A percentile compares a stretch with the other conserved stretches of the same genome.
phyloP scores from a whole-genome alignment of 2,113 vertebrate species.

The Megaleporinus macrocephalus region DNA sequence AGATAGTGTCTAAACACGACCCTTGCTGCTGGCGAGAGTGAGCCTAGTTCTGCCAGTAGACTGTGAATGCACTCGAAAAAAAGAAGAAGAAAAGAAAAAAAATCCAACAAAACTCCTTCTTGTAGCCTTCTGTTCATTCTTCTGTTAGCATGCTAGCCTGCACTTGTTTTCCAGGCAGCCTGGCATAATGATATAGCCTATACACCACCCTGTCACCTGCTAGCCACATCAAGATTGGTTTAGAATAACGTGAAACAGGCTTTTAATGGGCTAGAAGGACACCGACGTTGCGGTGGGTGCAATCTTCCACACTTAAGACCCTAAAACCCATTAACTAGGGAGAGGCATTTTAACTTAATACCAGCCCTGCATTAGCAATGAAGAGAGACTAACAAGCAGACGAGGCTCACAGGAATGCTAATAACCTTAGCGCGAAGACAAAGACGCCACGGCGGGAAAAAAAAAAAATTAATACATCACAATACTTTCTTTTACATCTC shows the following conservation, averaged over 20 bases:
- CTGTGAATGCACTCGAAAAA: neutral
- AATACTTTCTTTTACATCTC: slow-evolving; percentile 54
- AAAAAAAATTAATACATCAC: slow-evolving; percentile 37
- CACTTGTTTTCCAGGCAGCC: neutral
- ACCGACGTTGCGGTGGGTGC: slow-evolving; percentile 4
- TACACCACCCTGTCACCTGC: neutral
- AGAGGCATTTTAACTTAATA: slow-evolving; percentile 45
- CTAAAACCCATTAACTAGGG: slow-evolving; percentile 46
- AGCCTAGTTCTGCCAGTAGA: slow-evolving; percentile 23
- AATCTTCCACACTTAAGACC: slow-evolving; percentile 30
- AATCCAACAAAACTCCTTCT: slow-evolving; percentile 24
- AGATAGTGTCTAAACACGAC: slow-evolving; percentile 65
- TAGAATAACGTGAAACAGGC: slow-evolving; percentile 5
- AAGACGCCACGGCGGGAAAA: slow-evolving; percentile 18
- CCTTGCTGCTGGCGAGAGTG: slow-evolving; percentile 49
- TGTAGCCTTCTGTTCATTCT: slow-evolving; percentile 9
- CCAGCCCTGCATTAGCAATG: slow-evolving; percentile 25
- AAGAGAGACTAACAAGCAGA: slow-evolving; percentile 46
- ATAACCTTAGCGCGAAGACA: slow-evolving; percentile 47
- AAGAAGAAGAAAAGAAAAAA: slow-evolving; percentile 23
- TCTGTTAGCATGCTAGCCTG: slow-evolving; percentile 1
- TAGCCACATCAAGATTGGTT: neutral
- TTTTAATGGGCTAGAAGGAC: slow-evolving; percentile 41
- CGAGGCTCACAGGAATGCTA: slow-evolving; percentile 48
- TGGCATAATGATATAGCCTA: neutral